These are phyloP conservation scores for Zoanthus gigantus DNA, from an alignment of 92 coral and sea anemone genomes.

Conservation along the genomic window DNA sequence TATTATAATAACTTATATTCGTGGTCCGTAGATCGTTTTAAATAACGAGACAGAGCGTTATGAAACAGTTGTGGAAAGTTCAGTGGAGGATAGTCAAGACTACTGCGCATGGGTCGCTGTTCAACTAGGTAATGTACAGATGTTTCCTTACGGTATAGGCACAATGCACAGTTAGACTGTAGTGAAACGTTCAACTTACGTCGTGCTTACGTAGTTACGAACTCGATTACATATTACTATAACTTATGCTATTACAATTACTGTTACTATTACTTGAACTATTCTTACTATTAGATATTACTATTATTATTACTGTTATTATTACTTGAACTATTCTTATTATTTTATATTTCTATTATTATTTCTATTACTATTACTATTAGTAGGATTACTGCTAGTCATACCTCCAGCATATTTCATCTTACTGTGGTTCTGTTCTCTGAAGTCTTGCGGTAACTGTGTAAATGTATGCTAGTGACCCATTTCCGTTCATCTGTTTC, in stretches of 20 bases:
- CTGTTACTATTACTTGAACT: not conserved
- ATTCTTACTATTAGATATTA: not conserved
- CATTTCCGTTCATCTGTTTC: too few species aligned
- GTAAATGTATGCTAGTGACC: too few species aligned
- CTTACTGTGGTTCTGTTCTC: too few species aligned
- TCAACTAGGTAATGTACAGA: not conserved
- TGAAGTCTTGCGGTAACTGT: too few species aligned
- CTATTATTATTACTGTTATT: not conserved
- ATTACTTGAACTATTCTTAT: not conserved
- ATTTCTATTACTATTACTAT: not conserved
- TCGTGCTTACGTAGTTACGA: too few species aligned
- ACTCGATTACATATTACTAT: not conserved
- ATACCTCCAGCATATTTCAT: too few species aligned
- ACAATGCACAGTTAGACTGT: too few species aligned
- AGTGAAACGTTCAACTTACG: too few species aligned
- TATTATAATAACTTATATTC: too few species aligned
- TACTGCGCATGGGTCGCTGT: constrained; percentile 62
- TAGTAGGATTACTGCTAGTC: not conserved
- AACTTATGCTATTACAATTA: not conserved
- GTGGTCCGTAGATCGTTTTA: constrained; percentile 52
- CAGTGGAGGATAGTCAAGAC: constrained; percentile 48
- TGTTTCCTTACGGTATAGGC: too few species aligned
- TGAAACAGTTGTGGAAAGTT: constrained; percentile 76
- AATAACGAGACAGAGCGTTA: constrained; percentile 71
- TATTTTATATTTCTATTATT: not conserved